Percentiles rank a stretch among this genome's conserved stretches.
Conservation (phyloP, 2,797 vertebrate species). For the Varecia variegata region DNA sequence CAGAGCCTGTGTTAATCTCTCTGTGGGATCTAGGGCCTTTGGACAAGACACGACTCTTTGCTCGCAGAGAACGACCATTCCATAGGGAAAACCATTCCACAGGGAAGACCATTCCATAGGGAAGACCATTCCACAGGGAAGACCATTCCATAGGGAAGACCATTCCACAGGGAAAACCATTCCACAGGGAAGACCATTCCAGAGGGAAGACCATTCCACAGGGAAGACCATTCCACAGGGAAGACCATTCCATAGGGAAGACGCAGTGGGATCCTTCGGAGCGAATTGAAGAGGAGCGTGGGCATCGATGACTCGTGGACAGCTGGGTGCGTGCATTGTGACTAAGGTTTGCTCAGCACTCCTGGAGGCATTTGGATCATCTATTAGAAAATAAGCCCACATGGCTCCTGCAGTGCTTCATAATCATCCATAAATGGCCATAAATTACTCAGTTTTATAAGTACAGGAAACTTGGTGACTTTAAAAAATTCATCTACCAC, state of each 20-base stretch:
- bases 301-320: neutral
- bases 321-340: accelerated
- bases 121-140: too few species aligned
- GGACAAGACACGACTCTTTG: neutral
- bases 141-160: accelerated
- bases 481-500: neutral
- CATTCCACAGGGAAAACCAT: neutral
- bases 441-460: neutral
- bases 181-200: too few species aligned
- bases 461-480: neutral
- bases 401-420: neutral
- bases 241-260: neutral
- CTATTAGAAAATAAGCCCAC: neutral
- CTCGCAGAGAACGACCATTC: neutral
- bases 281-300: accelerated
- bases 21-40: neutral
- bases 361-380: neutral
- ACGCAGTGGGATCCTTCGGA: neutral
- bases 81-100: accelerated
- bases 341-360: accelerated
- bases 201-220: neutral
- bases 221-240: too few species aligned
- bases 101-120: accelerated
- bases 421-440: neutral
- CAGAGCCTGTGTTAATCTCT: neutral